Evolutionary conservation across 2,113 vertebrate species (phyloP), one percentile per base, ranked within the genome.

Genomic region (Zingel zingel): DNA sequence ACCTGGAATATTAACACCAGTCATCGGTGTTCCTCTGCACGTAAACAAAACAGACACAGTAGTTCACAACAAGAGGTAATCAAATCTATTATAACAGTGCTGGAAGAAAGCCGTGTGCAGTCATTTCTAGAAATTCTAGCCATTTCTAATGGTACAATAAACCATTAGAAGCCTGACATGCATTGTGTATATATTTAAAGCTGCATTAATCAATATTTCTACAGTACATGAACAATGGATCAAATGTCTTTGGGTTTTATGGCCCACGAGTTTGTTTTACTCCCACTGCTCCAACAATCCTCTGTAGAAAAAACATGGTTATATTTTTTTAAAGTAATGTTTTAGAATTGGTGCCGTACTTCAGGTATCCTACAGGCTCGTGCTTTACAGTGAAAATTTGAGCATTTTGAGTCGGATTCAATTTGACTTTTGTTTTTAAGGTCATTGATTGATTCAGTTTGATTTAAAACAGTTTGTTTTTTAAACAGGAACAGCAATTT

Each of bases 31-130:
- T 27, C 23, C 21, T 27, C n/a, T 30, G 51, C 51, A 53, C 65
- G 62, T 76, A 65, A 82, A 76, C 75, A 83, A 39, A 80, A 88
- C 82, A 68, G 15, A 68, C 56, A 23, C 68, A 13, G 43, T n/a
- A 47, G 56, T 67, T 82, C 59, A 65, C 64, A 53, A 4, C 47
- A 6, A 56, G 36, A 76, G 51, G 11, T 57, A 12, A 64, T 74
- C 6, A 19, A 51, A 56, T 73, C 45, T 54, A 73, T 69, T 30
- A 33, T 16, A 21, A 51, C 33, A 57, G 39, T 25, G 70, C 65
- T 73, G 54, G 13, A 45, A 25, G 58, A 21, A 63, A 61, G 56
- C 47, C 50, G 62, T 43, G 30, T 53, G 43, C 65, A 43, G 48
- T 76, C 25, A 72, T 21, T 47, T 61, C 23, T 21, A 45, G 57